Evolutionary conservation across 2,888 invertebrate species (phyloP).

Genomic region (Euclidia mi): DNA sequence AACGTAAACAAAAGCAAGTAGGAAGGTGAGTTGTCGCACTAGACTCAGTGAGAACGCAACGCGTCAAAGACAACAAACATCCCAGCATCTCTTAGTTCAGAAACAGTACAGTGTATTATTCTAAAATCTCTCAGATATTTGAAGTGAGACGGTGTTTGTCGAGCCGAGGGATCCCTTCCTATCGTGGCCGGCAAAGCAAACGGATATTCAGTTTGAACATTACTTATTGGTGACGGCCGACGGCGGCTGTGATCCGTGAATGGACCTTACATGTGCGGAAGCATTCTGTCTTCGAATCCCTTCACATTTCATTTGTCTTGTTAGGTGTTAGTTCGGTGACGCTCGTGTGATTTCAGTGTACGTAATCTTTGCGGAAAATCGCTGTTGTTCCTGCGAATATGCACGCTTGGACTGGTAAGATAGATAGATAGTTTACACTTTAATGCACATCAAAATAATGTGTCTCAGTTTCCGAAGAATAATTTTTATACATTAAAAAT

Average conservation of each 20-base stretch:
- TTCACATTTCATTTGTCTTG: slow-evolving; percentile 32
- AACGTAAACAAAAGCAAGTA: background rate
- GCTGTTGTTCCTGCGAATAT: background rate
- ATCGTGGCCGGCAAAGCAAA: slow-evolving; percentile 70
- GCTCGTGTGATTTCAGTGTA: slow-evolving; percentile 13
- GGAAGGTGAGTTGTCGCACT: background rate
- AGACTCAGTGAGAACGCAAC: background rate
- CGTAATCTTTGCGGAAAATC: background rate
- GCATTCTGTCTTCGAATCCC: slow-evolving; percentile 33
- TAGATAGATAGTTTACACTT: too few species aligned
- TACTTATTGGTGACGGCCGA: slow-evolving; percentile 59
- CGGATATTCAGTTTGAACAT: slow-evolving; percentile 68
- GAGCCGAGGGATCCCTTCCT: slow-evolving; percentile 69
- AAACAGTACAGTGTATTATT: slow-evolving; percentile 50
- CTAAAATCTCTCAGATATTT: slow-evolving; percentile 59
- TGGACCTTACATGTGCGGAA: slow-evolving; percentile 41
- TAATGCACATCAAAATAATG: too few species aligned
- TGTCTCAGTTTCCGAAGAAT: too few species aligned
- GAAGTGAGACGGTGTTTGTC: slow-evolving; percentile 67
- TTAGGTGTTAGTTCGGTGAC: slow-evolving; percentile 15
- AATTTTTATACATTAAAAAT: too few species aligned
- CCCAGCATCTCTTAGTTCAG: too few species aligned
- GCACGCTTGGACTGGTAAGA: too few species aligned
- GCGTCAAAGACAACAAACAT: background rate
- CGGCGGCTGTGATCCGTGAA: slow-evolving; percentile 67